These are phyloP conservation scores for Hemicentrotus pulcherrimus DNA, from an alignment of 35 echinoderm and acorn worm species.

Conservation along the genomic window DNA sequence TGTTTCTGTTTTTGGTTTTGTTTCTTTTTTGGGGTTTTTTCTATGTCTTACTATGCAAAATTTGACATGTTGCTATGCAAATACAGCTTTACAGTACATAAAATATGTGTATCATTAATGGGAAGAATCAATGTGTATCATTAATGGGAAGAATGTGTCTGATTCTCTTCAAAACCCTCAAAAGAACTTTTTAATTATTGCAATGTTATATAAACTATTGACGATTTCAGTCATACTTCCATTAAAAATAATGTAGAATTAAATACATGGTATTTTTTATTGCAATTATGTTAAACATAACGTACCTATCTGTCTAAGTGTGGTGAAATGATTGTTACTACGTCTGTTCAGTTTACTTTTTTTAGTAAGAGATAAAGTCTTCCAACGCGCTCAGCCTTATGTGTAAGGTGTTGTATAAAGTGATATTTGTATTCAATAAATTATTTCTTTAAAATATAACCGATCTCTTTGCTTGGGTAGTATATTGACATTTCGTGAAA, in stretches of 20 bases:
- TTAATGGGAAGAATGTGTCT: background rate
- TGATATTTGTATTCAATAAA: conserved; percentile 15
- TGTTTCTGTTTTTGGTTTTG: too few relatives aligned
- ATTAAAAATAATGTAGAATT: background rate
- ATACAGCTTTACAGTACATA: background rate
- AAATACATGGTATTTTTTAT: background rate
- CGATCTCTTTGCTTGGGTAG: too few relatives aligned
- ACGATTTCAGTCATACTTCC: background rate
- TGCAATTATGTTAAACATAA: background rate
- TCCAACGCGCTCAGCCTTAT: background rate
- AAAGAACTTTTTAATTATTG: background rate
- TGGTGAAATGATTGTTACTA: background rate
- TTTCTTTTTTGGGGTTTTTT: background rate
- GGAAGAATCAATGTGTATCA: background rate
- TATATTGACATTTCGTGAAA: too few relatives aligned
- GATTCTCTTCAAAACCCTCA: background rate
- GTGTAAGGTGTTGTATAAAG: background rate
- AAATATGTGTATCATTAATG: background rate
- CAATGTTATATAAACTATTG: background rate
- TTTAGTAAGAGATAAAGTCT: background rate
- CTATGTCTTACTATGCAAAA: background rate
- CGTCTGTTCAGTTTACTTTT: background rate
- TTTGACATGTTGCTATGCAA: background rate
- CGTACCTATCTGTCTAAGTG: background rate
- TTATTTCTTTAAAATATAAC: conserved; percentile 9